phyloP scores from a whole-genome alignment of 2,888 invertebrate genomes.

The Merodon equestris region DNA sequence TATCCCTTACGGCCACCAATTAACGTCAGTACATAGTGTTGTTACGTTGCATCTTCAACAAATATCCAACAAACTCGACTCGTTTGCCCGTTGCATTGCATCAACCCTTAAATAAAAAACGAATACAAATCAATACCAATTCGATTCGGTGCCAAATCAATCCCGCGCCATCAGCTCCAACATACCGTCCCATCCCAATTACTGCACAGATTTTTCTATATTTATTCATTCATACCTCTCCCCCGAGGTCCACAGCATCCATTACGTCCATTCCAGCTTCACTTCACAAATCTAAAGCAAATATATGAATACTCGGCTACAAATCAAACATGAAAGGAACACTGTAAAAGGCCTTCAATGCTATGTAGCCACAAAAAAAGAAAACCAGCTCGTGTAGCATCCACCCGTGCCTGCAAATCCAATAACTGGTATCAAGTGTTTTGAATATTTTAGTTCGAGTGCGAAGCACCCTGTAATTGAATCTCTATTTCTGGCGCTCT shows the following conservation, averaged over 20 bases:
- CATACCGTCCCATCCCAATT: background rate
- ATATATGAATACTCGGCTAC: background rate
- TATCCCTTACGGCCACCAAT: no score
- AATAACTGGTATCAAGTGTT: conserved; percentile 68
- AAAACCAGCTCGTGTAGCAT: conserved; percentile 44
- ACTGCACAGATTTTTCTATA: conserved; percentile 4
- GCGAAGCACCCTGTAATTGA: conserved; percentile 66
- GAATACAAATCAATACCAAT: no score
- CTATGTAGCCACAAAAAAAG: background rate
- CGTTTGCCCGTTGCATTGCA: no score
- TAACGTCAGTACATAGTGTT: no score
- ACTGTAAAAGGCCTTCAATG: background rate
- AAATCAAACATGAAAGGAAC: conserved; percentile 5
- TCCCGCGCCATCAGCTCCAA: no score
- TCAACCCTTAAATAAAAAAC: no score
- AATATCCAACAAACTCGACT: no score
- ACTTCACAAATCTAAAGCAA: background rate
- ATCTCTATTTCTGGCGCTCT: conserved; percentile 33
- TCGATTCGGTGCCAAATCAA: no score
- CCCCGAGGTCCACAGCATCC: no score
- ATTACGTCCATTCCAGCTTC: background rate
- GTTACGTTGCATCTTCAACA: no score
- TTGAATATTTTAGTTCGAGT: conserved; percentile 67
- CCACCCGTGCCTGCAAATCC: conserved; percentile 45
- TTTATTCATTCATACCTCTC: background rate